phyloP scores from a whole-genome alignment of 2,888 invertebrate genomes.

The Epistrophe grossulariae region DNA sequence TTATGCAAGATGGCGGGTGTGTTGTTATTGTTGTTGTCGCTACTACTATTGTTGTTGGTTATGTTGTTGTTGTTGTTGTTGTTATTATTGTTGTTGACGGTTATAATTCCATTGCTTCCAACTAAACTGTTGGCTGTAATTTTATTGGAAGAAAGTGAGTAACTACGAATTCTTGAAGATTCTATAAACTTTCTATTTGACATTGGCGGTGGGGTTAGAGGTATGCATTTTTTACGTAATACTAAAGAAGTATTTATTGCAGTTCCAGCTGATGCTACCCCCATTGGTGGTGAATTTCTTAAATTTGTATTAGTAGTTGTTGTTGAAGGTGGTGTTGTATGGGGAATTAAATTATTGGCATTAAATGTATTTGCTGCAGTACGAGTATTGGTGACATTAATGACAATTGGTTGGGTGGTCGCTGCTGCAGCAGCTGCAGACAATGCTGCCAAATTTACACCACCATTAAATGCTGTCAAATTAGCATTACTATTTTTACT shows the following conservation, averaged over 20 bases:
- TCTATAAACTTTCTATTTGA: conserved; percentile 81
- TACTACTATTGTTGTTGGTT: conserved; percentile 45
- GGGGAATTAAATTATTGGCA: conserved; percentile 46
- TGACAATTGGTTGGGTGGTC: conserved; percentile 70
- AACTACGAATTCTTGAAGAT: conserved; percentile 81
- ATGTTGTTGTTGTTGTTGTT: conserved; percentile 64
- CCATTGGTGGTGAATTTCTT: conserved; percentile 70
- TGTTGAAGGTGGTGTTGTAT: conserved; percentile 8
- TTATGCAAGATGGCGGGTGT: conserved; percentile 75
- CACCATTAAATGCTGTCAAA: conserved; percentile 65
- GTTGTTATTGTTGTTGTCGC: conserved; percentile 68
- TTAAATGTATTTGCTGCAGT: conserved; percentile 62
- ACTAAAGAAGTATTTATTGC: conserved; percentile 68
- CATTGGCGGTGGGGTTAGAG: conserved; percentile 83
- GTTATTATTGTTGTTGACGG: conserved; percentile 55
- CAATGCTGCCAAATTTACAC: conserved; percentile 77
- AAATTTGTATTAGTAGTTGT: conserved; percentile 37
- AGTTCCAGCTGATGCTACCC: conserved; percentile 71
- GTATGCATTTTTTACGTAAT: conserved; percentile 78
- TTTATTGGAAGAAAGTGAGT: conserved; percentile 83
- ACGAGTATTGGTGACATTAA: conserved; percentile 72
- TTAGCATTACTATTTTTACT: neutral
- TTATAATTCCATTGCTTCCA: conserved; percentile 67
- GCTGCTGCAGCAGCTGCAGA: conserved; percentile 72
- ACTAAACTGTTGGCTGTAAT: conserved; percentile 80